These are phyloP conservation scores for Napeogenes sylphis DNA, from an alignment of 2,888 invertebrate genomes.

Conservation along the genomic window DNA sequence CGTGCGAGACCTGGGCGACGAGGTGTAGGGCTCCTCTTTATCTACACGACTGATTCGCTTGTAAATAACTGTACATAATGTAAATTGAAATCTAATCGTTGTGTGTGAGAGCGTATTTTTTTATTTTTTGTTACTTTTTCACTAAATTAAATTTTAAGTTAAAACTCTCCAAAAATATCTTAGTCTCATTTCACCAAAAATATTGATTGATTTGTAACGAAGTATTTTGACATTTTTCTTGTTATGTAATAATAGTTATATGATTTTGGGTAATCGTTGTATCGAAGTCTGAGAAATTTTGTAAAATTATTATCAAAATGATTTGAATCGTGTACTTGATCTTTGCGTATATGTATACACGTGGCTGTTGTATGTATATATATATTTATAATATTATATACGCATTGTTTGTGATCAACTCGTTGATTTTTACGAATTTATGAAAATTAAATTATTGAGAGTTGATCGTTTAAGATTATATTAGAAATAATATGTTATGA, in stretches of 20 bases:
- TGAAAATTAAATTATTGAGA: slow-evolving; percentile 22
- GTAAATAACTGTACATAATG: slow-evolving; percentile 62
- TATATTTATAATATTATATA: slow-evolving; percentile 42
- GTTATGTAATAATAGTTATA: not conserved
- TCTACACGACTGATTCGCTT: slow-evolving; percentile 30
- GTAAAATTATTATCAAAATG: not conserved
- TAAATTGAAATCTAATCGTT: slow-evolving; percentile 50
- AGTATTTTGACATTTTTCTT: not conserved
- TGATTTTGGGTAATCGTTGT: not conserved
- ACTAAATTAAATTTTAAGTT: slow-evolving; percentile 40
- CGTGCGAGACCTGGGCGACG: slow-evolving; percentile 86
- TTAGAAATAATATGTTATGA: slow-evolving; percentile 9
- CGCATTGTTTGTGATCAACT: slow-evolving; percentile 17
- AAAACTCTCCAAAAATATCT: slow-evolving; percentile 46
- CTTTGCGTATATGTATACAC: slow-evolving; percentile 18
- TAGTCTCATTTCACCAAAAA: slow-evolving; percentile 56
- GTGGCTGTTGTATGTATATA: slow-evolving; percentile 51
- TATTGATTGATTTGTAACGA: slow-evolving; percentile 15
- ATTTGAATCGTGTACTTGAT: too few relatives aligned
- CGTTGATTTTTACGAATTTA: slow-evolving; percentile 36
- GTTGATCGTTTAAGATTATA: slow-evolving; percentile 24
- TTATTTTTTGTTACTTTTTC: slow-evolving; percentile 50
- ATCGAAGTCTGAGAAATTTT: not conserved
- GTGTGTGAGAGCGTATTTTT: slow-evolving; percentile 56
- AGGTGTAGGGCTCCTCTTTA: slow-evolving; percentile 62